These are phyloP conservation scores for Actenoides lindsayi DNA, from an alignment of 2,113 vertebrate species.

Conservation along the genomic window DNA sequence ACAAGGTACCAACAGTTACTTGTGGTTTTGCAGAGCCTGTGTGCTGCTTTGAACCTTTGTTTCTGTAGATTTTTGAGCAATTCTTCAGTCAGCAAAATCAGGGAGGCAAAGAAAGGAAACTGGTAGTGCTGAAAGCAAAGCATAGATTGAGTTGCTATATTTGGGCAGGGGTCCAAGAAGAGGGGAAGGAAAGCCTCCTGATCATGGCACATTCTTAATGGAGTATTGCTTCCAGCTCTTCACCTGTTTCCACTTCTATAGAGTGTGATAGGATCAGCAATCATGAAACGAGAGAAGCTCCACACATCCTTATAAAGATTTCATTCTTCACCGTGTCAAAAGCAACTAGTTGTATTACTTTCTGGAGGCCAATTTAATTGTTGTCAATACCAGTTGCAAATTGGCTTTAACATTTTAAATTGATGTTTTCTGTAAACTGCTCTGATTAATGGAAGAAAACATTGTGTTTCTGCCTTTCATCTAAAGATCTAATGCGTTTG, in stretches of 20 bases:
- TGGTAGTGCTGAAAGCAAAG: background rate
- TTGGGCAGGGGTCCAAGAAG: background rate
- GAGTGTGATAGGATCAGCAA: background rate
- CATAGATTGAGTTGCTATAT: background rate
- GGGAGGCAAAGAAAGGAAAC: background rate
- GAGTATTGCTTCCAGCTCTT: background rate
- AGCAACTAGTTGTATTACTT: background rate
- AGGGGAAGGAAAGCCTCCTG: background rate
- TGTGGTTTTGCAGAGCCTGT: background rate
- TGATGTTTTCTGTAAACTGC: slow-evolving; percentile 59
- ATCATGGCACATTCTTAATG: background rate
- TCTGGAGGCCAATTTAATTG: slow-evolving; percentile 49
- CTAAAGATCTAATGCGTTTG: slow-evolving; percentile 34
- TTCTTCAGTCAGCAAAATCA: background rate
- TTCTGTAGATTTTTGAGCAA: background rate
- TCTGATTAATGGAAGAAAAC: slow-evolving; percentile 54
- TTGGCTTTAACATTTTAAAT: slow-evolving; percentile 60
- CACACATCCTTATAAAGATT: slow-evolving; percentile 13
- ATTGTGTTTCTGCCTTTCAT: slow-evolving; percentile 31
- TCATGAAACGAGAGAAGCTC: background rate
- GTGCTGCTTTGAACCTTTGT: background rate
- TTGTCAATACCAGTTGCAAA: slow-evolving; percentile 43
- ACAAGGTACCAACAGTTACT: background rate
- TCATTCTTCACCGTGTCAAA: slow-evolving; percentile 29
- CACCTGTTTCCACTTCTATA: background rate